phyloP scores from a whole-genome alignment of 2,888 invertebrate species.

The Euproctis similis region DNA sequence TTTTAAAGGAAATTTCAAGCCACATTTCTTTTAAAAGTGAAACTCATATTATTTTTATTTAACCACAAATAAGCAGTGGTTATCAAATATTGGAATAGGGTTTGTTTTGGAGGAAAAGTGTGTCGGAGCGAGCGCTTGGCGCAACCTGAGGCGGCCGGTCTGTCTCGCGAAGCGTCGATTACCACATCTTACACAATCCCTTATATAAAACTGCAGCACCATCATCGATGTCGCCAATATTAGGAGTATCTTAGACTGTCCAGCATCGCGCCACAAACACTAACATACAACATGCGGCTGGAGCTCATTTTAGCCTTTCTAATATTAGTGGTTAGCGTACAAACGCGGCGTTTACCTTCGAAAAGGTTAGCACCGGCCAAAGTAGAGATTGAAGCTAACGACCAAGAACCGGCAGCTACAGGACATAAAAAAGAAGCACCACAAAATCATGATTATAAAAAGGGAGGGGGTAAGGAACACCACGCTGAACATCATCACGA shows the following conservation, averaged over 20 bases:
- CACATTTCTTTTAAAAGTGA: no score
- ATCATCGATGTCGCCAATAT: constrained; percentile 59
- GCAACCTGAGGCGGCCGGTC: constrained; percentile 35
- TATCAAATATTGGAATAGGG: constrained; percentile 5
- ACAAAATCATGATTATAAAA: constrained; percentile 69
- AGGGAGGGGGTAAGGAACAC: constrained; percentile 81
- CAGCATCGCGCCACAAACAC: constrained; percentile 26
- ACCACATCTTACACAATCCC: constrained; percentile 65
- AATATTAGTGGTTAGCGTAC: constrained; percentile 33
- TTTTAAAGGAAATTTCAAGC: no score
- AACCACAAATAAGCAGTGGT: neutral
- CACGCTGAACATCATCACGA: constrained; percentile 79
- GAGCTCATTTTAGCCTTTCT: constrained; percentile 45
- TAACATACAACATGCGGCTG: constrained; percentile 47
- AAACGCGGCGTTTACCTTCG: constrained; percentile 46
- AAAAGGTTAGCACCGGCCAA: constrained; percentile 25
- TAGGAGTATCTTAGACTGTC: constrained; percentile 43
- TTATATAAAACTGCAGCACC: constrained; percentile 71
- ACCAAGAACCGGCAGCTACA: constrained; percentile 57
- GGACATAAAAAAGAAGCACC: constrained; percentile 68
- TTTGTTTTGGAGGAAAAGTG: constrained; percentile 12
- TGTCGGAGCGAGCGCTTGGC: constrained; percentile 27
- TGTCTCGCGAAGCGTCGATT: constrained; percentile 52
- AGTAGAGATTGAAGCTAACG: constrained; percentile 27
- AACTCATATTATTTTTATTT: neutral